Evolutionary conservation across 2,113 vertebrate genomes (phyloP).

Genomic region (Phrynosoma platyrhinos): DNA sequence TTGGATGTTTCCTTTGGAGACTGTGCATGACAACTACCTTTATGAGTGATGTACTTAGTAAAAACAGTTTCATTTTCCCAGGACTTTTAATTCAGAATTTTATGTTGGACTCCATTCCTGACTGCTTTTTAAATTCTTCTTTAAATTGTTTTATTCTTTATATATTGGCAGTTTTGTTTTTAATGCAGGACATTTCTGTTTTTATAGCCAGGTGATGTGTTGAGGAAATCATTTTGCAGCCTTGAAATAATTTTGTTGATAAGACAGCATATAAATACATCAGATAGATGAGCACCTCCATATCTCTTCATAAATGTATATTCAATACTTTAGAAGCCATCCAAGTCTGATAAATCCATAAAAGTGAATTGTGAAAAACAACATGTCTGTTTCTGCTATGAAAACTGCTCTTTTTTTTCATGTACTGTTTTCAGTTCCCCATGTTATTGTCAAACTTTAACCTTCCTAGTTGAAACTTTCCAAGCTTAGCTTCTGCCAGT

Average conservation of each 20-base stretch:
- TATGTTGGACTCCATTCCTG: neutral
- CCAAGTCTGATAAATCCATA: constrained; percentile 1
- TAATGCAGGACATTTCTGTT: neutral
- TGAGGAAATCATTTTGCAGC: neutral
- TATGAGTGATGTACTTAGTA: too few species aligned
- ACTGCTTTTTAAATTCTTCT: neutral
- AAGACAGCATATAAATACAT: neutral
- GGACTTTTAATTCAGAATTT: too few species aligned
- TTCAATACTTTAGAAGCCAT: neutral
- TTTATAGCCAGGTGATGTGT: too few species aligned
- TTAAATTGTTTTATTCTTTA: neutral
- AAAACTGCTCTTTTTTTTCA: constrained; percentile 3
- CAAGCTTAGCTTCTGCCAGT: constrained; percentile 8
- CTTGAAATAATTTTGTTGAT: neutral
- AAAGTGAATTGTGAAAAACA: neutral
- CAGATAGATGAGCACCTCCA: neutral
- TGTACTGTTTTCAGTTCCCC: constrained; percentile 5
- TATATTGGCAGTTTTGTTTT: neutral
- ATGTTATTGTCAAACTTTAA: neutral
- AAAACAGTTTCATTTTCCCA: too few species aligned
- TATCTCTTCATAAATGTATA: neutral
- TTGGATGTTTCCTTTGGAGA: too few species aligned
- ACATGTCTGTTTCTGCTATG: neutral
- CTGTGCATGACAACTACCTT: too few species aligned
- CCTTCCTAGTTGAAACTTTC: constrained; percentile 32